Evolutionary conservation across 2,113 vertebrate species (phyloP), one percentile per base, ranked within the genome.

Genomic region (Paedocypris sp.): DNA sequence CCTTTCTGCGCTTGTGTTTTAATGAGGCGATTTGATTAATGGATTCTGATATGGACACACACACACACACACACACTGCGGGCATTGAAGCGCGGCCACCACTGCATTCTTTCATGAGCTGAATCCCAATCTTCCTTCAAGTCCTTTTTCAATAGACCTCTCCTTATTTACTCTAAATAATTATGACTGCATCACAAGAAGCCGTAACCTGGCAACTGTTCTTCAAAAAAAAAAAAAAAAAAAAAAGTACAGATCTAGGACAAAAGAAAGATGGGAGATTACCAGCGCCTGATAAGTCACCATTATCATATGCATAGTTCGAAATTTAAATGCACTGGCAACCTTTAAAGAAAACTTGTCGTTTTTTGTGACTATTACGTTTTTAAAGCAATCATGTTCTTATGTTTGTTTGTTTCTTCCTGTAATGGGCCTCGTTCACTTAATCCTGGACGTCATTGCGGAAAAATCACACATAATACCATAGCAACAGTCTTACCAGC

Each of bases 161-260:
- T 73, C 45, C 51, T 73, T 69, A 71, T 71, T 70, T 68, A 62
- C 69, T 64, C 61, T 51, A 70, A 69, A 69, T 70, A 73, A 73
- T 73, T 70, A 71, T 52, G 62, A 73, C 63, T 66, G 66, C 60
- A 63, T 72, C 69, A 67, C 45, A 48, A 65, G 43, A 65, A 54
- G 62, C 66, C 23, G 66, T 76, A 69, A 69, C 71, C 71, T 66
- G 61, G 74, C 71, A 76, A 76, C 71, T 22, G 36, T 59, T 65
- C 63, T 67, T 67, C 28, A 41, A 41, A 31, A 19, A 59, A 22
- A 12, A 60, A 63, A 45, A 38, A 16, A 33, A 60, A 59, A 22
- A 12, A 60, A 63, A 45, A 38, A 16, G 33, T 56, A 29, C 18
- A 50, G 33, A 41, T 50, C 32, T 45, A 52, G 56, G 45, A 51